Evolutionary conservation across 2,888 invertebrate species (phyloP), one percentile per base, ranked within the genome.

Genomic region (Parthenolecanium corni): DNA sequence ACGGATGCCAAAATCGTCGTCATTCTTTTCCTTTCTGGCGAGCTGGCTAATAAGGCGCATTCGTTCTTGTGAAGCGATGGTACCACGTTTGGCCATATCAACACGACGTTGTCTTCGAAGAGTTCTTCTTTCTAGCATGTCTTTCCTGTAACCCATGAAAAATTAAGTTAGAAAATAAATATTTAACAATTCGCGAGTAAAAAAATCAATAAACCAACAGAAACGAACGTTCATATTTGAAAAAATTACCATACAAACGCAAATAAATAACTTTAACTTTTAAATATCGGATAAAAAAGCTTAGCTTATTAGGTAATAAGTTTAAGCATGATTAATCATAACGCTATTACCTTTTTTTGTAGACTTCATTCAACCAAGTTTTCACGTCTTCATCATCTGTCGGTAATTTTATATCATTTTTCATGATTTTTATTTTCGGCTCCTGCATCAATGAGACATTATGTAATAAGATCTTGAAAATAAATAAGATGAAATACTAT

Each of bases 31-130:
- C 70, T 84, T 84, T 24, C 81, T 76, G 1, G 94, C 93, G 65
- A 95, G 78, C 70, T 89, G 87, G 52, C 91, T 92, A 67, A 95
- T 92, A 68, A 94, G 86, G 68, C 91, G 80, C 94, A 95, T 95
- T 69, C 94, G 80, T 75, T 94, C 92, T 69, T 93, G 93, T 2
- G 93, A 92, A 0, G 94, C 94, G 46, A 86, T 88, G 44, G 93
- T 94, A 70, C 92, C 80, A 24, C 94, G 79, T 72, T 85, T 85
- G 51, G 89, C 88, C 85, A 92, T 88, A 69, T 93, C 93, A 68
- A 86, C 82, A 64, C 89, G 84, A 1, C 87, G 80, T 71, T 90
- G 87, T 65, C 85, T 83, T 4, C 92, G 79, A 0, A 81, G 80
- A 69, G 83, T 79, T 66, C 89, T 84, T 23, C 84, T 83, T 2